Evolutionary conservation across 2,113 vertebrate species (phyloP).

Genomic region (Dromaius novaehollandiae): DNA sequence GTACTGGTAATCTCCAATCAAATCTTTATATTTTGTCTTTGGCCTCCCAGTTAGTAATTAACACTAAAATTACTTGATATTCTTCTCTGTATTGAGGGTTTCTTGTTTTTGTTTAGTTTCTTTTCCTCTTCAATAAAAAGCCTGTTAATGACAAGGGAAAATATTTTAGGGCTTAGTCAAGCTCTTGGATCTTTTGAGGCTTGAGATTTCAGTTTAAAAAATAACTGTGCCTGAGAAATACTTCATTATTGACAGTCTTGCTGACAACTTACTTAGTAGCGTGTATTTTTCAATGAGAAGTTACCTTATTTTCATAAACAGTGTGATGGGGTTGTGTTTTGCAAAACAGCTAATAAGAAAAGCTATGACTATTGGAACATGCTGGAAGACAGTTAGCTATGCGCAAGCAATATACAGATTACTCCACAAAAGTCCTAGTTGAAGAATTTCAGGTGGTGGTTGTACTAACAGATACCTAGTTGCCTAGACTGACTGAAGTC

Average conservation of each 20-base stretch:
- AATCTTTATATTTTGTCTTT: not conserved
- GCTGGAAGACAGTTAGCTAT: not conserved
- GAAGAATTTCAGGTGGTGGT: not conserved
- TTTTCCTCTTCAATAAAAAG: not conserved
- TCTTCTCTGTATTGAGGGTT: not conserved
- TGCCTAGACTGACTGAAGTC: constrained; percentile 9
- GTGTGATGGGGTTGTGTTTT: not conserved
- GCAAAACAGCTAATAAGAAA: not conserved
- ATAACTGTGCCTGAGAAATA: not conserved
- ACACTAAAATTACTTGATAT: not conserved
- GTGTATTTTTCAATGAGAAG: not conserved
- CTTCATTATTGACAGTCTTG: not conserved
- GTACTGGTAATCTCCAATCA: not conserved
- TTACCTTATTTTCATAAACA: not conserved
- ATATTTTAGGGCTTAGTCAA: not conserved
- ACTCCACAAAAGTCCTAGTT: not conserved
- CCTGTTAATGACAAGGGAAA: not conserved
- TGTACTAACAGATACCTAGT: not conserved
- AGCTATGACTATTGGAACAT: rapidly evolving
- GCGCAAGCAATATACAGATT: not conserved
- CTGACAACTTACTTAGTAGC: not conserved
- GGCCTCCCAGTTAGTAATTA: not conserved
- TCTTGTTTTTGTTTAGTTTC: not conserved
- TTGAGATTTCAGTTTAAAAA: not conserved
- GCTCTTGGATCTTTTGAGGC: not conserved